Evolutionary conservation across 2,888 invertebrate species (phyloP), one percentile per base, ranked within the genome.

Genomic region (Leucophenga maculata): DNA sequence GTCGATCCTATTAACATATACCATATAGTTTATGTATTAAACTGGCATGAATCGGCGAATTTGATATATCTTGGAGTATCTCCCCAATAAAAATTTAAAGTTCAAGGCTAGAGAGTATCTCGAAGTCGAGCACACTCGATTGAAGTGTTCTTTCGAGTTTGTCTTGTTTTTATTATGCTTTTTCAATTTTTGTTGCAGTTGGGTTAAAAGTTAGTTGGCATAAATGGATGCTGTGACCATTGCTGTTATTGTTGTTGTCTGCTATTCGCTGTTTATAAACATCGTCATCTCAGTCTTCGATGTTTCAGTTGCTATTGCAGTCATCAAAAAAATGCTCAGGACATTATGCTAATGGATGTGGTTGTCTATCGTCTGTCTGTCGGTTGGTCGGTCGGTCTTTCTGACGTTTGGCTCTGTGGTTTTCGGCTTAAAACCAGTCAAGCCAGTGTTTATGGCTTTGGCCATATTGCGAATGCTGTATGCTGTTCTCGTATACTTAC

Each of bases 401-500:
- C 75, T 73, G 75, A 74, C 72, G 70, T 73, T 67, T 70, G 1
- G 39, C 8, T 50, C 6, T 50, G 50, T 18, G 50, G 50, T 50
- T 50, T 8, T 50, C 11, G 39, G 50, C 50, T 50, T 50, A 50
- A 50, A 6, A 50, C 50, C 6, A 52, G 52, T 8, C 16, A 52
- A 18, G 52, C 20, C 20, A 14, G 31, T 16, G 26, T 22, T 16
- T 3, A 26, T 18, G 22, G 57, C 57, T 57, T 50, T 68, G 52
- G 39, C 39, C 26, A 16, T 26, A 22, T 59, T 55, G 55, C 26
- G 57, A 26, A 52, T 68, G 16, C 55, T 72, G 65, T 67, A 69
- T 57, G 8, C 18, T 82, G 9, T 39, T 39, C 8, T 39, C 39
- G 39, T 39, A 39, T 39, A 90, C 92, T 91, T 89, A 94, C 94